Evolutionary conservation across 2,113 vertebrate genomes (phyloP).

Genomic region (Perca flavescens): DNA sequence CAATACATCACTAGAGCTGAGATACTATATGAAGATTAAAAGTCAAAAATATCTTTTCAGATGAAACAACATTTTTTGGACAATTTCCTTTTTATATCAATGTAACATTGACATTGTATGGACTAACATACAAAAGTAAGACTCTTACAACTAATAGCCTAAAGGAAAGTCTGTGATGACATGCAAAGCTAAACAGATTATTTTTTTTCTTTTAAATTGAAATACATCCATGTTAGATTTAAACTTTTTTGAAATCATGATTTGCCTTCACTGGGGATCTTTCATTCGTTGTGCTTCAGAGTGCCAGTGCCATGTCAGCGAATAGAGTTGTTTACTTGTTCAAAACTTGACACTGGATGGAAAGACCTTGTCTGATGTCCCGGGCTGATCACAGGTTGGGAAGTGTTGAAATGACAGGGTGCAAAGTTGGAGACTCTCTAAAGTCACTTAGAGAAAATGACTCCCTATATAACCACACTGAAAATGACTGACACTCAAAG

Average conservation of each 20-base stretch:
- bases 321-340: conserved; percentile 55
- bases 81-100: neutral
- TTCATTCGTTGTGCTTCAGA: neutral
- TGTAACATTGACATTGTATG: neutral
- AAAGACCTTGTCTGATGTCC: conserved; percentile 59
- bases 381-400: conserved; percentile 66
- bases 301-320: conserved; percentile 18
- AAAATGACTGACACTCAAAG: conserved; percentile 50
- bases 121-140: neutral
- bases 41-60: neutral
- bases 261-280: neutral
- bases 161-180: neutral
- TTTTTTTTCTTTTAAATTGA: neutral
- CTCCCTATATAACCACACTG: conserved; percentile 28
- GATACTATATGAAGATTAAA: neutral
- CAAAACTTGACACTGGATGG: conserved; percentile 45
- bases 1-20: neutral
- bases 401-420: conserved; percentile 71
- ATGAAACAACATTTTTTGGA: neutral
- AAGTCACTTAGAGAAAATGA: conserved; percentile 68
- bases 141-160: neutral
- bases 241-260: neutral
- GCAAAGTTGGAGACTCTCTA: conserved; percentile 51
- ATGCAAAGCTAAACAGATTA: too few relatives aligned
- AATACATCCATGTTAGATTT: neutral